Evolutionary conservation across 2,888 invertebrate species (phyloP).

Genomic region (Aleiodes alternator): DNA sequence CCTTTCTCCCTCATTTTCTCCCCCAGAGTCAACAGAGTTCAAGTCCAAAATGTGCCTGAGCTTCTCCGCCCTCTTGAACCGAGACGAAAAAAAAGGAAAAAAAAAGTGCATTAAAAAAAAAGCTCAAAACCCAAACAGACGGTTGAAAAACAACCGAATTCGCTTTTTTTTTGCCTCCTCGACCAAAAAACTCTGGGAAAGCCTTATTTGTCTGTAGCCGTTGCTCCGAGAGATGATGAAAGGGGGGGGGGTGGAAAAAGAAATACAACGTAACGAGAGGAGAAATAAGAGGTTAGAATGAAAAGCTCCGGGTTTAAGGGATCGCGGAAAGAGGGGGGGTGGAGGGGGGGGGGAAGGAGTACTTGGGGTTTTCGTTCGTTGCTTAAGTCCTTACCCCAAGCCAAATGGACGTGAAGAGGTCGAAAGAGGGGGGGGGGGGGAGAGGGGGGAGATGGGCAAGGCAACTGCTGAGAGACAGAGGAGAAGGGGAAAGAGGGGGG

Average conservation of each 20-base stretch:
- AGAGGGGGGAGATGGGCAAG: slow-evolving; percentile 1
- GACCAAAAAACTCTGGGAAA: slow-evolving; percentile 43
- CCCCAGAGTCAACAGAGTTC: slow-evolving; percentile 9
- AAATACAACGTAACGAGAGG: not conserved
- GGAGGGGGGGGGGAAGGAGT: slow-evolving; percentile 17
- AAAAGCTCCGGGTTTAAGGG: slow-evolving; percentile 37
- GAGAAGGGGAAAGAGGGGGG: slow-evolving; percentile 2
- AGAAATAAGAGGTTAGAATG: slow-evolving; percentile 12
- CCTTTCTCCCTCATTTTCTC: not conserved
- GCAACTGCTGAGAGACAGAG: slow-evolving; percentile 17
- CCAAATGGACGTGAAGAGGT: slow-evolving; percentile 25
- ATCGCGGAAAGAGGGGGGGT: not conserved
- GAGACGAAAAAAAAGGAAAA: not conserved
- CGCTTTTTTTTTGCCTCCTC: slow-evolving; percentile 31
- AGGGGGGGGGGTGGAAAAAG: slow-evolving; percentile 2
- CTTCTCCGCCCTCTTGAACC: slow-evolving; percentile 13
- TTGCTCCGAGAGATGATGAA: slow-evolving; percentile 11
- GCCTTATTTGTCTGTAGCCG: slow-evolving; percentile 36
- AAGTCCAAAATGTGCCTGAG: slow-evolving; percentile 11
- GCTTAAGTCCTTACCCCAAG: slow-evolving; percentile 17
- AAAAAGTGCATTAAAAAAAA: not conserved
- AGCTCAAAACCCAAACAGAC: slow-evolving; percentile 1
- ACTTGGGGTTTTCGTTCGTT: slow-evolving; percentile 6
- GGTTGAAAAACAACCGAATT: not conserved
- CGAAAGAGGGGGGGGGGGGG: not conserved